Evolutionary conservation across 2,113 vertebrate species (phyloP).

Genomic region (Dromas ardeola): DNA sequence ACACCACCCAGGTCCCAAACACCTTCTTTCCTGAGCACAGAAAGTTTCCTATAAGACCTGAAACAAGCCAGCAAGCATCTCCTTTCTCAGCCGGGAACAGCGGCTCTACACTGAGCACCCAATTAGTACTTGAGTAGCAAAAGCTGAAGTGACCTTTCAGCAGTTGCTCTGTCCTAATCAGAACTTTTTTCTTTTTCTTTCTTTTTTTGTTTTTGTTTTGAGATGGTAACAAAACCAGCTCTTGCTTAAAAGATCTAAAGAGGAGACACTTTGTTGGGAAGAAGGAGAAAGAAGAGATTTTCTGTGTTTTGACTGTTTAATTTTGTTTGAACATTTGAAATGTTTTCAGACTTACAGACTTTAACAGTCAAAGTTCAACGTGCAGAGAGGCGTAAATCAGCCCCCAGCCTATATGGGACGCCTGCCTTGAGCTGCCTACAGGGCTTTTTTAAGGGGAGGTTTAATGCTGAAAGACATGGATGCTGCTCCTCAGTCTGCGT

Average conservation of each 20-base stretch:
- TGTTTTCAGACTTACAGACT: neutral
- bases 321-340: neutral
- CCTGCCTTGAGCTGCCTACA: neutral
- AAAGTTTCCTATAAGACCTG: neutral
- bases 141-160: neutral
- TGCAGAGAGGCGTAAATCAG: neutral
- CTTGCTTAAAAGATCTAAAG: neutral
- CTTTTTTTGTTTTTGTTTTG: too few species aligned
- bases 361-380: neutral
- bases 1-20: neutral
- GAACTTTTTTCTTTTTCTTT: neutral
- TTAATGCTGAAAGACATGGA: neutral
- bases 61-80: neutral
- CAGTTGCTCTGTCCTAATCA: neutral
- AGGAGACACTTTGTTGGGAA: neutral
- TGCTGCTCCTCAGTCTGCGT: neutral
- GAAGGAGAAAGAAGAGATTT: neutral
- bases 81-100: neutral
- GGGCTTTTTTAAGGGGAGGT: neutral
- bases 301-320: neutral
- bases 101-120: neutral
- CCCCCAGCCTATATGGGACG: neutral
- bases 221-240: neutral
- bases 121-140: neutral
- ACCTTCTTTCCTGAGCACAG: neutral